Evolutionary conservation across 2,797 vertebrate species (phyloP), one percentile per base, ranked within the genome.

Genomic region (Poeciliopsis infans): DNA sequence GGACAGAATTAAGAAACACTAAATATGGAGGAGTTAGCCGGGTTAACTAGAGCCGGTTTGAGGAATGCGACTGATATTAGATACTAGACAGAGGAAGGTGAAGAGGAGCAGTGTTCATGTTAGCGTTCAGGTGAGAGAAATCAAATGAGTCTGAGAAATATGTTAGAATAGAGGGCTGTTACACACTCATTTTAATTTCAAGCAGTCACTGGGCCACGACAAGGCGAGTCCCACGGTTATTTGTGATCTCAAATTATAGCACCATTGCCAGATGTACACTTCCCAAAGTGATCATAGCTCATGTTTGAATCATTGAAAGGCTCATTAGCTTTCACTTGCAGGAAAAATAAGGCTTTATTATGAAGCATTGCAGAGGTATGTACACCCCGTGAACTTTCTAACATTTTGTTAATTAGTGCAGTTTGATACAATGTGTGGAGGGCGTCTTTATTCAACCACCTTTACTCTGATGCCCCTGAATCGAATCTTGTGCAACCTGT

Each of bases 211-310:
- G 51, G 70, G 77, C 83, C 83, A 82, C 76, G 82, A 79, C 68
- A 74, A 82, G 79, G 82, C 76, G 49, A 77, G 68, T 80, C 73
- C 36, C 64, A 46, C 7, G 16, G 66, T 81, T 79, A 45, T 79
- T 87, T 78, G 87, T 87, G 78, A 83, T 72, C n/a, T 75, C 31
- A 59, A 80, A 86, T 88, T 82, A 82, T 47, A 76, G 59, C 25
- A 76, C 57, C 78, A 83, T 83, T 84, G 43, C 41, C 83, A 55
- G 73, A 75, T 28, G 41, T 69, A 45, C 18, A 57, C 76, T 82
- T 78, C 51, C 79, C 66, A 82, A 64, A 80, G 76, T 71, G 43
- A 77, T 41, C 5, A 13, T 33, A 64, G n/a, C 46, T 81, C 70
- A 43, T 15, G 43, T 77, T 72, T 82, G 78, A 73, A 74, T 77